These are phyloP conservation scores for Ectropis grisescens DNA, from an alignment of 1,140 invertebrate genomes.

Conservation along the genomic window DNA sequence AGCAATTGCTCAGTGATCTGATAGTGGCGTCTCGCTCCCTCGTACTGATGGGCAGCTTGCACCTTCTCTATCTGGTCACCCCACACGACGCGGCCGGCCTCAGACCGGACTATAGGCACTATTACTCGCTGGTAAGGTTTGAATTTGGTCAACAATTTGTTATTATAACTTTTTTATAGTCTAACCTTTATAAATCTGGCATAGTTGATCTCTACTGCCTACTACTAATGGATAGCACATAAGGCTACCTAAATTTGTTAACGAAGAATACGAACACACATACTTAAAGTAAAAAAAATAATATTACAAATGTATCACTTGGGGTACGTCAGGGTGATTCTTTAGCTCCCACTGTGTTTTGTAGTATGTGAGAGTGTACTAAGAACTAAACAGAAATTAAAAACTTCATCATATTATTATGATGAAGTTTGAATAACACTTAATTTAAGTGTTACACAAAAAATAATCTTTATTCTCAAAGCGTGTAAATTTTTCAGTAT, in stretches of 20 bases:
- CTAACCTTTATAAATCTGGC: not conserved
- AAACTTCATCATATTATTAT: too few species aligned
- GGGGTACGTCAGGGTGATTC: too few species aligned
- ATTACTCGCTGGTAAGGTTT: conserved; percentile 35
- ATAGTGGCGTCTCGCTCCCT: conserved; percentile 22
- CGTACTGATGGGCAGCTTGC: conserved; percentile 40
- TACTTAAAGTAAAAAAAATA: not conserved
- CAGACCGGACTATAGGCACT: conserved; percentile 44
- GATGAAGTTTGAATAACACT: too few species aligned
- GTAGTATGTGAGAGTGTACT: too few species aligned
- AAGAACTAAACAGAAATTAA: too few species aligned
- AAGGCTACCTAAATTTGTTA: too few species aligned
- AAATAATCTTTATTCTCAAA: too few species aligned
- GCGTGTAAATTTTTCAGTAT: too few species aligned
- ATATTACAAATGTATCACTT: not conserved
- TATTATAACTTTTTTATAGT: not conserved
- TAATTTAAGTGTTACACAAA: too few species aligned
- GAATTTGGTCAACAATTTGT: not conserved
- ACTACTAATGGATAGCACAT: too few species aligned
- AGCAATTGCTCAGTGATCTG: conserved; percentile 27
- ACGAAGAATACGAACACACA: too few species aligned
- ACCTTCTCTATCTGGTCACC: conserved; percentile 46
- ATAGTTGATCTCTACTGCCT: not conserved
- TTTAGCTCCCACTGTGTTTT: too few species aligned
- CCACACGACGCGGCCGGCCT: conserved; percentile 29